Conservation (phyloP, 2,888 invertebrate genomes). For the Himalopsyche kuldschensis region DNA sequence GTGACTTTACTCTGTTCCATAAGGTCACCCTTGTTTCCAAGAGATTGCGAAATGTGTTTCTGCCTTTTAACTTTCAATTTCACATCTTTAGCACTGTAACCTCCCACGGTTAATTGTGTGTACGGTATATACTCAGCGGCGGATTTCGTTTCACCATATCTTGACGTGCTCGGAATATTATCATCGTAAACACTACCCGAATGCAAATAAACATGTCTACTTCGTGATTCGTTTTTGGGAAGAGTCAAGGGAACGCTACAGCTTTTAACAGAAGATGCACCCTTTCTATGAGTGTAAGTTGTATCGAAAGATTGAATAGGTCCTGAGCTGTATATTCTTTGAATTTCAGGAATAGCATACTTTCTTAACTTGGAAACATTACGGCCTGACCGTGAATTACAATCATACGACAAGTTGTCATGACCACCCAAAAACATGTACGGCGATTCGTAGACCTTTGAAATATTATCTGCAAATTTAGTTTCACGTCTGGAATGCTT, state of each 20-base stretch:
- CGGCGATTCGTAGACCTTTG: not conserved
- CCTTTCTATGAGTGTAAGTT: not conserved
- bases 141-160: not conserved
- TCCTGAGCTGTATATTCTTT: constrained; percentile 34
- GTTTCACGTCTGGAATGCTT: not conserved
- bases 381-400: not conserved
- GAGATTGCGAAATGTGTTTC: not conserved
- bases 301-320: not conserved
- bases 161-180: constrained; percentile 42
- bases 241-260: constrained; percentile 2
- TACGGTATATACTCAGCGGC: constrained; percentile 56
- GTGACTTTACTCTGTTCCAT: not conserved
- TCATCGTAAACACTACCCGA: not conserved
- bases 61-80: constrained; percentile 2
- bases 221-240: not conserved
- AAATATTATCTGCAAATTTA: not conserved
- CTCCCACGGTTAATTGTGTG: constrained; percentile 55
- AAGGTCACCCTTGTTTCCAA: not conserved
- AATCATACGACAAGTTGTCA: not conserved
- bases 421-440: constrained; percentile 27
- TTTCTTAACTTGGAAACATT: constrained; percentile 34
- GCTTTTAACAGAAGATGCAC: not conserved
- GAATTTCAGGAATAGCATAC: constrained; percentile 33
- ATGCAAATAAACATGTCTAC: constrained; percentile 3
- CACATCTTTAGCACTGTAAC: constrained; percentile 51